Evolutionary conservation across 2,113 vertebrate genomes (phyloP), one percentile per base, ranked within the genome.

Genomic region (Chinchilla lanigera): DNA sequence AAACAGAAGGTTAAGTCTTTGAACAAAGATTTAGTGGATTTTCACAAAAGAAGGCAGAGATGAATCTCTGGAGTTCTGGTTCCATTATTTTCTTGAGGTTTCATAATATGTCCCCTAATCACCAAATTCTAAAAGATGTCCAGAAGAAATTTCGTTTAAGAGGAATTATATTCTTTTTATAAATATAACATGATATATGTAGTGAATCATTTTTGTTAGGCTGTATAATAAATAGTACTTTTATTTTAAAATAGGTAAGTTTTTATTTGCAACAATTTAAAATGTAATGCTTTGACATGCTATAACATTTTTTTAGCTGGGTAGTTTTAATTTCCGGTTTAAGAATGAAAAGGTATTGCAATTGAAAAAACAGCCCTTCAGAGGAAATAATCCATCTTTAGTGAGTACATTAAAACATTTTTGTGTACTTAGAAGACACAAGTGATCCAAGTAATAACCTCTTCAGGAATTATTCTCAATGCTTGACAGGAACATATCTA

Each of bases 1-100:
- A 38, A 85, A 28, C 50, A 95, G 44, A 94, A 93, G 63, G 20
- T 93, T 58, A 85, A 75, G 52, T 71, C 69, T 93, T 96, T 60
- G 17, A 94, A 91, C 52, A 95, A 92, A 92, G 85, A 93, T 82
- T 90, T 26, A 90, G 44, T 82, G n/a, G 44, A 73, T 95, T 91
- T 96, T 89, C 58, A 85, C 17, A 71, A 91, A 67, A 88, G 1
- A 28, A 61, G 84, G 65, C 71, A 54, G 3, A 82, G 10, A 67
- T 96, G 54, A 50, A 75, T 58, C 9, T 96, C 71, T 87, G 50
- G n/a, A 33, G 7, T 9, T 94, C 33, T 90, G 85, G 26, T 4
- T 84, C 22, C 47, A 94, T 90, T 4, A 52, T 88, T 96, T 81
- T 35, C 44, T 81, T 78, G 24, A 85, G 75, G 52, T 58, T 95